Base-by-base conservation (phyloP, 2,797 vertebrate species). In the Arrhamphus sclerolepis region DNA sequence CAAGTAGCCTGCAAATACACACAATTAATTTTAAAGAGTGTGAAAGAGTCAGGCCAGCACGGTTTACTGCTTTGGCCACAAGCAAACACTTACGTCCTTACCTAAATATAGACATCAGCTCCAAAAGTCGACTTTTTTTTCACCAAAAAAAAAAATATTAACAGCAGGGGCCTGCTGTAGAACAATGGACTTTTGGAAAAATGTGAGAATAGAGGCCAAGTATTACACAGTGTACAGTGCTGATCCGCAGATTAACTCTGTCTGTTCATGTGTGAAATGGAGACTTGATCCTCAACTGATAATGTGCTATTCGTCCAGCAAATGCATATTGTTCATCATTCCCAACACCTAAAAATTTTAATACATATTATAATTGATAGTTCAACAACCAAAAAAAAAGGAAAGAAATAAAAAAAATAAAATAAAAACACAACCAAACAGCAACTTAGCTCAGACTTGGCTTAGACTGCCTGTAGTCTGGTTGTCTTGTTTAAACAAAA, bases 181-280 rank as follows among this genome's bases (percentile, higher is more conserved):
- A 86, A 90, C 75, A 89, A 85, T 77, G 63, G 71, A 65, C 57
- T 76, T 80, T 55, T 63, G 56, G 70, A 65, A 73, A 76, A 76
- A 76, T 56, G 56, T 50, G 56, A 54, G 51, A 74, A 57, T 52
- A 55, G 56, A 58, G 53, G 64, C 38, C 70, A 60, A 75, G 79
- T 82, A 84, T 81, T 83, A 84, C 71, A 49, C 66, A 57, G 77
- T 78, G 84, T 81, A 86, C 91, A 91, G 89, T 84, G 90, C 88
- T 89, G 89, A 92, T 91, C 90, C 62, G 48, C 86, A 93, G 92
- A 94, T 93, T 92, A 94, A 93, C 77, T 87, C 78, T 75, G 89
- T 66, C 89, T 85, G 88, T 89, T 93, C 89, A 86, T 72, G 88
- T 92, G 91, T 94, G 92, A 95, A 95, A 95, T 86, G 85, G 89